Evolutionary conservation across 1,140 invertebrate genomes (phyloP), one percentile per base, ranked within the genome.

Genomic region (Drosophila pachea): DNA sequence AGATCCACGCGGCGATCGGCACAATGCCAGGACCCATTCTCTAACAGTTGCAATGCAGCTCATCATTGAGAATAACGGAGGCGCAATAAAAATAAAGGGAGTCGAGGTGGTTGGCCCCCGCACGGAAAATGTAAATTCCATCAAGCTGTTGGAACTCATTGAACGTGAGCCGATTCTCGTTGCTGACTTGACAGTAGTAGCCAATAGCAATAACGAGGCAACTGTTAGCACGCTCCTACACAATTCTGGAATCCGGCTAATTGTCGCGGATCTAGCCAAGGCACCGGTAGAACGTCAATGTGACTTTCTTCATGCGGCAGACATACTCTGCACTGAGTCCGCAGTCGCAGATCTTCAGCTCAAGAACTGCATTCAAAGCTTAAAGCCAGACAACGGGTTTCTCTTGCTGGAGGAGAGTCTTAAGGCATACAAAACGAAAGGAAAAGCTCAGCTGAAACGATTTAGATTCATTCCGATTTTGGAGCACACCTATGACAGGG

Each of bases 1-100:
- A 84, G 2, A 78, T 90, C 31, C 91, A 89, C 29, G 56, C 5
- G 66, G 48, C 5, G 69, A 74, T n/a, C 73, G 92, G 92, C 74
- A 92, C 92, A 87, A 88, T 90, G 5, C 90, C 90, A 16, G 92
- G 91, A 66, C 89, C 90, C 6, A 92, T 91, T 74, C 78, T 2
- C 86, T 95, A 0, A 92, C 91, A 0, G 91, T 92, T 11, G 86
- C 92, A 8, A 71, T 95, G 8, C 94, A 98, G 86, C 89, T 95
- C 8, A 93, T 94, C 0, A 84, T 94, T 4, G 97, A 98, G 90
- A 99, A 98, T 86, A 92, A 91, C 22, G 88, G 91, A 5, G 90
- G 90, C 29, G 91, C 92, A 2, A 78, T 93, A 2, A 95, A 94
- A 74, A 78, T 98, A 5, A 96, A 95, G 79, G 91, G 94, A 9